Base-by-base conservation (phyloP, 2,797 vertebrate genomes). In the Parotocinclus haroldoi region DNA sequence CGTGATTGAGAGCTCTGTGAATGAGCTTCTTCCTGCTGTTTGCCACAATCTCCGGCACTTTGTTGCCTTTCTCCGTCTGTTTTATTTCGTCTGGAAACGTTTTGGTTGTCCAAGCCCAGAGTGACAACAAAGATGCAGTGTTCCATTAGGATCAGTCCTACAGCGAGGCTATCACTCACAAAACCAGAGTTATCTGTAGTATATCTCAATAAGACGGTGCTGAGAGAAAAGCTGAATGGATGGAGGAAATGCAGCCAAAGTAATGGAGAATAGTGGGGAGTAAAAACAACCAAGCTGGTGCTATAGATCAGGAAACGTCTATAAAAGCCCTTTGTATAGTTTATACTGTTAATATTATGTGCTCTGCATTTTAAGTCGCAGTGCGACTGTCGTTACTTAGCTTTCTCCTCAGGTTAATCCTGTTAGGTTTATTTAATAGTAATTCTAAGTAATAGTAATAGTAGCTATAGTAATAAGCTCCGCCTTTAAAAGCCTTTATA, bases 71-170 rank as follows among this genome's bases (percentile, higher is more conserved):
- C 13, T 65, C 46, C 18, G 1, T 44, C 37, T 19, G 50, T 58
- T 58, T 73, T 69, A 66, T 69, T 64, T 63, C n/a, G 27, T 17
- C 52, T 1, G 4, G 16, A 49, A 61, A 69, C 51, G 63, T 59
- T 19, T 12, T n/a, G 63, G 17, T 7, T 9, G 58, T 69, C 56
- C 45, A 50, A 52, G 36, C 61, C 72, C 38, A 12, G 58, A 19
- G 50, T 51, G 13, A 64, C 70, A 73, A 73, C 73, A 76, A 75
- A 75, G 61, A 74, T 59, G 54, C 61, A 68, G 57, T 74, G 68
- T 74, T 76, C 64, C 36, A 73, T 78, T 76, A 71, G 57, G 49
- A 71, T 45, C 64, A 62, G 65, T 19, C 58, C 58, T 63, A 63
- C 62, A 49, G 56, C 45, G 37, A 60, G 49, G 59, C 19, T 17